A percentile compares a stretch with the other conserved stretches of the same genome.
Evolutionary conservation across 2,888 invertebrate genomes (phyloP).

Genomic region (Netelia virgata): DNA sequence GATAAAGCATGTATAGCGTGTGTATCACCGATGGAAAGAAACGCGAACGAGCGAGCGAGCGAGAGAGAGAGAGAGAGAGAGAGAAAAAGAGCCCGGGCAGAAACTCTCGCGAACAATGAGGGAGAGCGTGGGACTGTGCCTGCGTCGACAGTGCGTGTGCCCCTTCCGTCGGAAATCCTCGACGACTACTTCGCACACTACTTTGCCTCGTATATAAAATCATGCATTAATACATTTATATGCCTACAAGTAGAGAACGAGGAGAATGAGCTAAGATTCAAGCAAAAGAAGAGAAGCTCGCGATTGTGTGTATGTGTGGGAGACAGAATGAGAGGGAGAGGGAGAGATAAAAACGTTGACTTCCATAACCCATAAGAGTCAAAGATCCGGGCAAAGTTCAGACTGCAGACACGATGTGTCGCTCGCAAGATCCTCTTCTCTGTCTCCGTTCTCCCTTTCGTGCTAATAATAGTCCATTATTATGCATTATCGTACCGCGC

Average conservation of each 20-base stretch:
- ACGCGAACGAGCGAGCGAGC: constrained; percentile 5
- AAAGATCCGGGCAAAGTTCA: constrained; percentile 68
- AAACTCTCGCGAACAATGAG: constrained; percentile 75
- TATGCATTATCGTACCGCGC: constrained; percentile 58
- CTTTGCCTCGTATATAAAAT: constrained; percentile 3
- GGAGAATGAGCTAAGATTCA: constrained; percentile 27
- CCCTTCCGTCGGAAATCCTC: constrained; percentile 72
- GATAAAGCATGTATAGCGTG: constrained; percentile 50
- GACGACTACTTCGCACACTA: constrained; percentile 56
- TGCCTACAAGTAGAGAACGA: not conserved
- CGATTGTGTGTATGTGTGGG: constrained; percentile 19
- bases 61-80: too few relatives aligned
- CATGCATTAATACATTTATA: not conserved
- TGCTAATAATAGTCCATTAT: constrained; percentile 67
- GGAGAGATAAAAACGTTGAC: constrained; percentile 42
- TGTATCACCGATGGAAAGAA: constrained; percentile 53
- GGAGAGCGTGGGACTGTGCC: constrained; percentile 79
- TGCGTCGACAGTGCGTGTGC: constrained; percentile 75
- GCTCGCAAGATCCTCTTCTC: constrained; percentile 50
- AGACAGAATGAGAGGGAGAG: constrained; percentile 12
- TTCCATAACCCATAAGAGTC: constrained; percentile 62
- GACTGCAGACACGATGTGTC: constrained; percentile 51
- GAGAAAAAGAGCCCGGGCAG: too few relatives aligned
- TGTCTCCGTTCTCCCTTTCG: constrained; percentile 29
- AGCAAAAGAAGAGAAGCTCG: constrained; percentile 21